Evolutionary conservation across 2,888 invertebrate genomes (phyloP), one percentile per base, ranked within the genome.

Genomic region (Bellardia pandia): DNA sequence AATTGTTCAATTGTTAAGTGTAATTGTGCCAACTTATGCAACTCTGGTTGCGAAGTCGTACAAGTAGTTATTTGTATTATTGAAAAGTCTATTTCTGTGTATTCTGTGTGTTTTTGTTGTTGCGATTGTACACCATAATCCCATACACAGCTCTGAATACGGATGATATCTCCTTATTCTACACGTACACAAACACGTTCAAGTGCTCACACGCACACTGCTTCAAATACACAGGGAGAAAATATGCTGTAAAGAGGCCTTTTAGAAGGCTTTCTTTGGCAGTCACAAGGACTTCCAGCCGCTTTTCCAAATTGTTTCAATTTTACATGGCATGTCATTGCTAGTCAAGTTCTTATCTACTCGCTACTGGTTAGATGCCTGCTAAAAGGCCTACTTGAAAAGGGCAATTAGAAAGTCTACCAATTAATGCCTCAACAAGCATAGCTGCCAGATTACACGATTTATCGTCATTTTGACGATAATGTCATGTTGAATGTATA

Each of bases 141-240:
- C 30, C 8, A 45, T 58, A n/a, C 42, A 74, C 45, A 60, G 45
- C 74, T 58, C 16, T 23, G 23, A 56, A 40, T 72, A 56, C 40
- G 23, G 16, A 72, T 56, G 56, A 56, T 56, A 72, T 56, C 56
- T 42, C 37, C 30, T 60, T 42, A 42, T 45, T 42, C 16, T 66
- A 45, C 45, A 66, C 64, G 64, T 66, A 40, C 45, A 42, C 42
- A 23, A 23, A 23, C 23, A 23, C 37, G 8, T 60, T 60, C 13
- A 60, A 13, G 5, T 37, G 14, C 30, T 60, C 33, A 14, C 14
- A 33, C 60, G 60, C 60, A 60, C 14, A 58, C 30, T 13, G 23
- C 23, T 11, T 30, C 8, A 64, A 8, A 16, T n/a, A 64, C n/a
- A 13, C 37, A 53, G 51, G 33, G 23, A 23, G 23, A 23, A 23